These are phyloP conservation scores for Megalops cyprinoides DNA, from an alignment of 2,797 vertebrate species.

Conservation along the genomic window DNA sequence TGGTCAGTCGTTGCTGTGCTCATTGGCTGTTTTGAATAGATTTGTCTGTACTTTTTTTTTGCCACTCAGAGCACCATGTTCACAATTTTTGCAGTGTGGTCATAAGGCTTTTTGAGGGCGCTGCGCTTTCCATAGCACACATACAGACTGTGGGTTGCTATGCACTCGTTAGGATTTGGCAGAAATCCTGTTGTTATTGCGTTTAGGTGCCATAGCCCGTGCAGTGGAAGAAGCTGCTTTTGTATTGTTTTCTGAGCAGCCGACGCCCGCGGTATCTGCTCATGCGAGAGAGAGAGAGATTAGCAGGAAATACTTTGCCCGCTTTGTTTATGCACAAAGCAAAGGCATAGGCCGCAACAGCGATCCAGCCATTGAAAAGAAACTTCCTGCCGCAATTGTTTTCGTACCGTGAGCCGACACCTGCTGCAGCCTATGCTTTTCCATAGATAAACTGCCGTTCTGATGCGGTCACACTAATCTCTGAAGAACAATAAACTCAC, in stretches of 20 bases:
- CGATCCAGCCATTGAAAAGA: background rate
- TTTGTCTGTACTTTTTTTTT: too few species aligned
- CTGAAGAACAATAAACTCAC: background rate
- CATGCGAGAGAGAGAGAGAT: background rate
- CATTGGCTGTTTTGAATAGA: too few species aligned
- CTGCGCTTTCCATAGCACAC: too few species aligned
- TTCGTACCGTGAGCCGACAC: background rate
- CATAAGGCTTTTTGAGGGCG: too few species aligned
- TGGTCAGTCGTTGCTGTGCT: too few species aligned
- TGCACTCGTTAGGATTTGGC: too few species aligned
- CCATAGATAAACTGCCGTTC: background rate
- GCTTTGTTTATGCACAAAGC: background rate
- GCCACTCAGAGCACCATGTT: too few species aligned
- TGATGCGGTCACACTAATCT: background rate
- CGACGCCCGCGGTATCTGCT: background rate
- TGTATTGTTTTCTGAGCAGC: background rate
- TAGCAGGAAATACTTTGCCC: background rate
- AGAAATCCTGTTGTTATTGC: too few species aligned
- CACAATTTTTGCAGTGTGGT: too few species aligned
- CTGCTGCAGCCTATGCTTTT: background rate
- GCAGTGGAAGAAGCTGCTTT: too few species aligned
- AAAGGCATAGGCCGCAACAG: background rate
- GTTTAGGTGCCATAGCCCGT: too few species aligned
- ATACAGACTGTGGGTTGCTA: too few species aligned
- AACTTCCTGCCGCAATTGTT: conserved; percentile 6